phyloP scores from a whole-genome alignment of 2,113 vertebrate species.

The Gadus macrocephalus region DNA sequence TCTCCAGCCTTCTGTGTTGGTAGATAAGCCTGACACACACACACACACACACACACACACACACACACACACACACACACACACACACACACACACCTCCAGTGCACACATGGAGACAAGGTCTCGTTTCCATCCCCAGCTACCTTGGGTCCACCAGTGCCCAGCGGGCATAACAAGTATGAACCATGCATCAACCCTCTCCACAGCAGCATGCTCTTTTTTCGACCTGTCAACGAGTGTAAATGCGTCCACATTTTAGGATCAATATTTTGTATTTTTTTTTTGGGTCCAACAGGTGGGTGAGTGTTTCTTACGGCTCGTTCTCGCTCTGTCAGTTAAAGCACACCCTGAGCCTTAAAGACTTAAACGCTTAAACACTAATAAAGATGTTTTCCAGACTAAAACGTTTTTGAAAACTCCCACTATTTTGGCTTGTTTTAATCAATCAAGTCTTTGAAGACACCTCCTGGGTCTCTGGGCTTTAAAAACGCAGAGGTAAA shows the following conservation, averaged over 20 bases:
- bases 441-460: conserved; percentile 16
- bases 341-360: not conserved
- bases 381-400: conserved; percentile 30
- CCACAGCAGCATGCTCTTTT: conserved; percentile 35
- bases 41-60: conserved; percentile 11
- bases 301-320: conserved; percentile 3
- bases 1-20: conserved; percentile 24
- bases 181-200: conserved; percentile 13
- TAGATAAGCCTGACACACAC: conserved; percentile 10
- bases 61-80: conserved; percentile 9
- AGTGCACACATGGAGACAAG: conserved; percentile 5
- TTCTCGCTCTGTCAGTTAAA: not conserved
- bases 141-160: conserved; percentile 18
- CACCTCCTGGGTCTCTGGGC: conserved; percentile 26
- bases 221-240: conserved; percentile 40
- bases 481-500: conserved; percentile 31
- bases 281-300: conserved; percentile 24
- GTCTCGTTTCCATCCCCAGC: conserved; percentile 12
- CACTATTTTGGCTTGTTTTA: not conserved
- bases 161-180: conserved; percentile 31
- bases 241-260: conserved; percentile 44
- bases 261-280: conserved; percentile 38
- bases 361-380: conserved; percentile 26
- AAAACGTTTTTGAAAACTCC: conserved; percentile 6
- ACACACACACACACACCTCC: not conserved